These are phyloP conservation scores for Catharus fuscescens DNA, from an alignment of 2,113 vertebrate species.

Conservation along the genomic window DNA sequence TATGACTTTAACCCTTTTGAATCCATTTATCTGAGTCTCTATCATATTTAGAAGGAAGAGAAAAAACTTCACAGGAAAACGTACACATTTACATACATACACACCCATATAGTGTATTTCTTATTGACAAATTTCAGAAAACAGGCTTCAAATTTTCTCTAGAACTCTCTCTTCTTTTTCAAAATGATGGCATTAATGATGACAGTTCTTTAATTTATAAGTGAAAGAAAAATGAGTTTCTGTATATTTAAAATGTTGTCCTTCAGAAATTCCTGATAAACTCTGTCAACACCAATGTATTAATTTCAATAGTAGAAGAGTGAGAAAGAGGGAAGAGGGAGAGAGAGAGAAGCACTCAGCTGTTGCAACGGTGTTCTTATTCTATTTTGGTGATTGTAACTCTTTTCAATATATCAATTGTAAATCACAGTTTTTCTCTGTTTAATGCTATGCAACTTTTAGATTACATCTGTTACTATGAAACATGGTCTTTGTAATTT, in stretches of 20 bases:
- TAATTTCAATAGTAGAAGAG: neutral
- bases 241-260: neutral
- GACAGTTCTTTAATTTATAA: neutral
- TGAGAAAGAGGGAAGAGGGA: neutral
- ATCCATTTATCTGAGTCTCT: neutral
- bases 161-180: neutral
- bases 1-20: conserved; percentile 23
- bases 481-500: neutral
- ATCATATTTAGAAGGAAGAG: neutral
- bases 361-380: neutral
- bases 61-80: neutral
- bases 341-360: neutral
- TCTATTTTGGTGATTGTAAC: neutral
- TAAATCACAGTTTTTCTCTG: neutral
- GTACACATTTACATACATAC: no score
- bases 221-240: neutral
- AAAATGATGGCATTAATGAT: neutral
- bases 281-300: rapidly evolving
- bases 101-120: neutral
- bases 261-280: neutral
- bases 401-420: neutral
- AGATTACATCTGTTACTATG: neutral
- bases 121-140: neutral
- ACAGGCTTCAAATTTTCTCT: neutral
- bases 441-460: neutral